Conservation (phyloP, 2,113 vertebrate genomes). For the Ornithorhynchus anatinus region DNA sequence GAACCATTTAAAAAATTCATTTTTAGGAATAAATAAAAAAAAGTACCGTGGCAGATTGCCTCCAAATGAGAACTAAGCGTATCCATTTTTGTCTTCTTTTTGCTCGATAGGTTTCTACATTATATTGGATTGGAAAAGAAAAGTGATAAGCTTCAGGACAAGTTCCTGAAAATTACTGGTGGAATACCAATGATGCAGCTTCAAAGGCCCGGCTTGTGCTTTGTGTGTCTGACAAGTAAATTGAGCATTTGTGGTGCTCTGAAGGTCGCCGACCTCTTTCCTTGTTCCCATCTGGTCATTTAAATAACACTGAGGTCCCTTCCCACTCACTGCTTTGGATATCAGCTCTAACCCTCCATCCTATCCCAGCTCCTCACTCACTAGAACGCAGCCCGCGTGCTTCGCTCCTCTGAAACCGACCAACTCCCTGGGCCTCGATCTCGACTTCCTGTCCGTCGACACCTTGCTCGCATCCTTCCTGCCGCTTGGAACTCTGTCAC, state of each 20-base stretch:
- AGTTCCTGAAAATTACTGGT: slow-evolving; percentile 26
- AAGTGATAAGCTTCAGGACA: slow-evolving; percentile 8
- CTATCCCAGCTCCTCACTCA: no score
- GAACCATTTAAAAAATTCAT: slow-evolving; percentile 53
- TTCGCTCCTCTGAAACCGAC: no score
- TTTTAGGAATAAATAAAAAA: slow-evolving; percentile 47
- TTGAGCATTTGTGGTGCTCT: neutral
- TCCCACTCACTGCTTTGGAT: no score
- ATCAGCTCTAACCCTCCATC: no score
- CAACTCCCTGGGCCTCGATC: no score
- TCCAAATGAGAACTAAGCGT: slow-evolving; percentile 37
- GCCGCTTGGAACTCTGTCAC: no score
- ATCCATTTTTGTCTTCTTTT: slow-evolving; percentile 21
- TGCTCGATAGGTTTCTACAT: slow-evolving; percentile 16
- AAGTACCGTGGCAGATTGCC: slow-evolving; percentile 30
- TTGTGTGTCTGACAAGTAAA: slow-evolving; percentile 48
- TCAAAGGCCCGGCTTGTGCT: slow-evolving; percentile 51
- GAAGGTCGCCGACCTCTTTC: slow-evolving; percentile 5
- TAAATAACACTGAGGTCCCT: no score
- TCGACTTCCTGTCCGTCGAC: no score
- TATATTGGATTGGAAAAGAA: neutral
- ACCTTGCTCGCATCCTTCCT: no score
- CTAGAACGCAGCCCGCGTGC: no score
- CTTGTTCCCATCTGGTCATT: neutral
- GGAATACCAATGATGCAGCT: slow-evolving; percentile 44